phyloP scores from a whole-genome alignment of 2,797 vertebrate genomes.

The Capromys pilorides region DNA sequence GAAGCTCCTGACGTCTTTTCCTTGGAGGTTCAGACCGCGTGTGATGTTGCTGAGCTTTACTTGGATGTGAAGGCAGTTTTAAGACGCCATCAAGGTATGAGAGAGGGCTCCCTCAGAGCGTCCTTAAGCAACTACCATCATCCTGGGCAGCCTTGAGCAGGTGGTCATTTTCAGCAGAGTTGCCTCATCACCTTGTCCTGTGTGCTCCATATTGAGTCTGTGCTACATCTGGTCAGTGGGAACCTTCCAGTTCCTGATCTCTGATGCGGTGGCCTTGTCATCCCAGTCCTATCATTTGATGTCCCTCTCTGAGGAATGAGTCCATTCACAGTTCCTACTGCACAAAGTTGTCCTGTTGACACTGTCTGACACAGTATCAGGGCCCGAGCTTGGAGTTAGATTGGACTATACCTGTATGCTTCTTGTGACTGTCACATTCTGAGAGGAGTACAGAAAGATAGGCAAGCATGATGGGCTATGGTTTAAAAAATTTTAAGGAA shows the following conservation, averaged over 20 bases:
- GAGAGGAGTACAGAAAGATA: background rate
- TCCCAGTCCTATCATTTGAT: background rate
- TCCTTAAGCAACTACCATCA: background rate
- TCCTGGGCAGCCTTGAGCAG: background rate
- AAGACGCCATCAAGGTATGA: slow-evolving; percentile 54
- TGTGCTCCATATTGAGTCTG: background rate
- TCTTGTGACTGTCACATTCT: background rate
- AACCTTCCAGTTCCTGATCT: background rate
- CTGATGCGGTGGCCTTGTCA: background rate
- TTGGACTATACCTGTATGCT: background rate
- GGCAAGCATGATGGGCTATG: background rate
- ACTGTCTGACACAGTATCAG: background rate
- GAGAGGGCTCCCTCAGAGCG: background rate
- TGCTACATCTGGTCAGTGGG: background rate
- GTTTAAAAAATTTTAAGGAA: background rate
- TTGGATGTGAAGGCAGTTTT: background rate
- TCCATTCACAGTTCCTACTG: background rate
- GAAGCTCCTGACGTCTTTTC: background rate
- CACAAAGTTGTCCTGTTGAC: background rate
- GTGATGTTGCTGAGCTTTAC: background rate
- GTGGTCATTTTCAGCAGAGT: background rate
- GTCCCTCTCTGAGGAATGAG: background rate
- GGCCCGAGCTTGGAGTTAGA: background rate
- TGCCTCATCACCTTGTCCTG: background rate
- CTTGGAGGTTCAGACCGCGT: background rate